Evolutionary conservation across 2,113 vertebrate species (phyloP).

Genomic region (Hylia prasina): DNA sequence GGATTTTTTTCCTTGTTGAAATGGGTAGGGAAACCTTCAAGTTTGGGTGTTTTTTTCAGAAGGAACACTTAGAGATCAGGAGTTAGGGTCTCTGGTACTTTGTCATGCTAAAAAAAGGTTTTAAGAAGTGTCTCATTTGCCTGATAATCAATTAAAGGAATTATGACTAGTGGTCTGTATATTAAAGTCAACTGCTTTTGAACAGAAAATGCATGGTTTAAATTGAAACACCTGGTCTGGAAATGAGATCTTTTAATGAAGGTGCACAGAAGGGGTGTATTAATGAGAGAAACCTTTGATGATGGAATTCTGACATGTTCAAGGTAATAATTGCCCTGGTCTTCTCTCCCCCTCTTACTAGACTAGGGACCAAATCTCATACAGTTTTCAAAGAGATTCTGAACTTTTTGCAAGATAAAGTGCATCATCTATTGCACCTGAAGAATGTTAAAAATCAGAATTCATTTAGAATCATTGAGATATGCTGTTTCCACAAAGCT

Average conservation of each 20-base stretch:
- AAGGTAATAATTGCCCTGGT: not conserved
- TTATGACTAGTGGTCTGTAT: not conserved
- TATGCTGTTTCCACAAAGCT: not conserved
- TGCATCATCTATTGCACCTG: not conserved
- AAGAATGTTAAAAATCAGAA: not conserved
- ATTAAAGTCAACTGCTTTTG: not conserved
- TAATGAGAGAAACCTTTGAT: not conserved
- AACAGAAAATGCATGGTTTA: not conserved
- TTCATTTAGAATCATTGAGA: not conserved
- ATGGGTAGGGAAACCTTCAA: not conserved
- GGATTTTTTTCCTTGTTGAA: not conserved
- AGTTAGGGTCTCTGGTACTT: not conserved
- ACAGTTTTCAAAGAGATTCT: not conserved
- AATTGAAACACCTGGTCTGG: not conserved
- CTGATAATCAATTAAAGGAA: not conserved
- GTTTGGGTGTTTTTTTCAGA: not conserved
- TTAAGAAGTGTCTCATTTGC: not conserved
- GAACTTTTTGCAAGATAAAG: not conserved
- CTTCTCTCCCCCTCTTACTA: not conserved
- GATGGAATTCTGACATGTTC: not conserved
- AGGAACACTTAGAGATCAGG: not conserved
- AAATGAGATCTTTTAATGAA: not conserved
- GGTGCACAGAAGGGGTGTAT: not conserved
- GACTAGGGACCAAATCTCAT: not conserved
- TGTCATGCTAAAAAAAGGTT: not conserved